A percentile compares a stretch with the other conserved stretches of the same genome.
phyloP scores from a whole-genome alignment of 1,140 invertebrate genomes.

The Hycleus cichorii region DNA sequence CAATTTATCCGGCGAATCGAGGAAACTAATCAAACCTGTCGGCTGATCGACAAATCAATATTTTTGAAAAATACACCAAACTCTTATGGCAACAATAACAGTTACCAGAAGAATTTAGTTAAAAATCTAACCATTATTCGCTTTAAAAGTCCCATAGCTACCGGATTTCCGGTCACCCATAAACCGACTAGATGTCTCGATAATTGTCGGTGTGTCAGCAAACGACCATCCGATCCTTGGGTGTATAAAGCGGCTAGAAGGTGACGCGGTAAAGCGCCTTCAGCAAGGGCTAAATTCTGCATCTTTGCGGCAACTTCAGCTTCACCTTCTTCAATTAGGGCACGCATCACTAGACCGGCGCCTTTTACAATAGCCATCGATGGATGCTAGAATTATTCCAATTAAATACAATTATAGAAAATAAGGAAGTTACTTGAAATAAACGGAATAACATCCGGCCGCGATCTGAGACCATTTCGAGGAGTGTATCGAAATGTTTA shows the following conservation, averaged over 20 bases:
- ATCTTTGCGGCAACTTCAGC: slow-evolving; percentile 84
- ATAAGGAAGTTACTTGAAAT: slow-evolving; percentile 64
- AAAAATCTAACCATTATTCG: slow-evolving; percentile 71
- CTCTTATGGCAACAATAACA: background rate
- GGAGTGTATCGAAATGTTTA: slow-evolving; percentile 89
- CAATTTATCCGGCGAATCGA: slow-evolving; percentile 82
- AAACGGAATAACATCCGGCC: slow-evolving; percentile 88
- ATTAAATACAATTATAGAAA: background rate
- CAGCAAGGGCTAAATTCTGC: slow-evolving; percentile 92
- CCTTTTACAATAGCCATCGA: slow-evolving; percentile 97
- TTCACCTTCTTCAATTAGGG: slow-evolving; percentile 95
- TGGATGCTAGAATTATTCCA: slow-evolving; percentile 56
- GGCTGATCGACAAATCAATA: slow-evolving; percentile 48
- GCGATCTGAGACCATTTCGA: slow-evolving; percentile 88
- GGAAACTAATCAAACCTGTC: slow-evolving; percentile 79
- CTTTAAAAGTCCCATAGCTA: slow-evolving; percentile 79
- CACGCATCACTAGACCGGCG: slow-evolving; percentile 92
- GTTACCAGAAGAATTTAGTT: background rate
- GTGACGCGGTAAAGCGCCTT: slow-evolving; percentile 94
- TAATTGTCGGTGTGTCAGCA: slow-evolving; percentile 81
- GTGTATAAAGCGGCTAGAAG: slow-evolving; percentile 87
- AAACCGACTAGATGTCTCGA: slow-evolving; percentile 93
- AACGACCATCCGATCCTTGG: slow-evolving; percentile 62
- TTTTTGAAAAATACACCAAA: background rate
- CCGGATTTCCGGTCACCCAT: slow-evolving; percentile 94